Evolutionary conservation across 2,113 vertebrate species (phyloP).

Genomic region (Sturnus vulgaris): DNA sequence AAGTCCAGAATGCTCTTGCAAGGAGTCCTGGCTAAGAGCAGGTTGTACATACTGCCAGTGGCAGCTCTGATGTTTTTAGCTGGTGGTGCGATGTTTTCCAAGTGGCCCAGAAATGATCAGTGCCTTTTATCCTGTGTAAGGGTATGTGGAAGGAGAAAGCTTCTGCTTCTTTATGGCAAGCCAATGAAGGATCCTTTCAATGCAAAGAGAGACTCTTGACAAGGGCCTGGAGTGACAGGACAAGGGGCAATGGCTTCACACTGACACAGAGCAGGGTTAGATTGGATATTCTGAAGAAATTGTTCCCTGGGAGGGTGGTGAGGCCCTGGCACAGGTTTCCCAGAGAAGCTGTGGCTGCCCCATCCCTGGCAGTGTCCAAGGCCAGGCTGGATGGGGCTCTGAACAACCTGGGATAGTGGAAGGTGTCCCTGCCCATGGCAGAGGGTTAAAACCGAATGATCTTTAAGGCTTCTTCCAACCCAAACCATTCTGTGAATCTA

Average conservation of each 20-base stretch:
- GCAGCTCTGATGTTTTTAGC: background rate
- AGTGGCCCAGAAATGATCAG: background rate
- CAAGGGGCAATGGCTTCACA: background rate
- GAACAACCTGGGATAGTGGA: background rate
- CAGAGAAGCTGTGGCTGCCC: background rate
- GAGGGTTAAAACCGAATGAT: rapidly evolving
- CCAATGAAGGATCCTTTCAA: background rate
- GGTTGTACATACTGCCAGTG: background rate
- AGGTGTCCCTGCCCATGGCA: background rate
- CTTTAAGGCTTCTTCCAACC: background rate
- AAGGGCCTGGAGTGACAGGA: background rate
- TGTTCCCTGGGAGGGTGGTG: background rate
- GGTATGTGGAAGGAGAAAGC: background rate
- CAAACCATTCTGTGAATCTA: background rate
- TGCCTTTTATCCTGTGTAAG: background rate
- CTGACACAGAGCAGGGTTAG: background rate
- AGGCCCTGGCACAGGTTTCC: background rate
- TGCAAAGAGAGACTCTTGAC: background rate
- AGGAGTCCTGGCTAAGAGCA: background rate
- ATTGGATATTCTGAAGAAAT: background rate
- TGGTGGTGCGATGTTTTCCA: background rate
- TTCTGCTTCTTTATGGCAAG: background rate
- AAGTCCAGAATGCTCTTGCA: background rate
- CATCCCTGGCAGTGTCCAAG: rapidly evolving
- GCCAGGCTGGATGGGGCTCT: background rate